These are phyloP conservation scores for Eutolmus rufibarbis DNA, from an alignment of 2,888 invertebrate genomes.

Conservation along the genomic window DNA sequence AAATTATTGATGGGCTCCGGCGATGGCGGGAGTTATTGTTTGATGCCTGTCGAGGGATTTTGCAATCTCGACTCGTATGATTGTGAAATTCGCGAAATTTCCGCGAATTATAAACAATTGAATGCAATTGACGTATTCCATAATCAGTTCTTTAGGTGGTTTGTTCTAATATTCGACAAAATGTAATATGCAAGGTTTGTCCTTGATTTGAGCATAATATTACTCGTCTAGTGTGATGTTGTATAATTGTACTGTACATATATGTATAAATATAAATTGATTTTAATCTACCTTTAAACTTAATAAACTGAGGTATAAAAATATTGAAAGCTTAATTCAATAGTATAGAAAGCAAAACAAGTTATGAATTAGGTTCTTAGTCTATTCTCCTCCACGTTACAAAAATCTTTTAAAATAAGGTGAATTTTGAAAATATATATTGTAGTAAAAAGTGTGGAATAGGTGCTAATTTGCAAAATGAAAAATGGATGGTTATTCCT, in stretches of 20 bases:
- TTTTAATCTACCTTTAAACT: no score
- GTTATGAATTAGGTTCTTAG: no score
- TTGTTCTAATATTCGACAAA: background rate
- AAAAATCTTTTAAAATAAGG: no score
- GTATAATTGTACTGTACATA: background rate
- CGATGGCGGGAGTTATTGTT: background rate
- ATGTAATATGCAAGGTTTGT: background rate
- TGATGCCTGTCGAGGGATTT: background rate
- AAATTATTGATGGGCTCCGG: slow-evolving; percentile 1
- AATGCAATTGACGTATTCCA: background rate
- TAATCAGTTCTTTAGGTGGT: background rate
- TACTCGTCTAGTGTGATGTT: background rate
- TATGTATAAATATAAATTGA: background rate
- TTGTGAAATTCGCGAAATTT: background rate
- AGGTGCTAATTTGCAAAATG: background rate
- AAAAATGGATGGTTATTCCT: background rate
- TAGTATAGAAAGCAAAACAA: no score
- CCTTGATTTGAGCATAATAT: background rate
- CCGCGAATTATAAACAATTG: background rate
- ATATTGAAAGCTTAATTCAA: no score
- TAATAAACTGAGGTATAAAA: no score
- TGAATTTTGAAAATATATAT: no score
- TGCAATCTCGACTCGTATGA: background rate
- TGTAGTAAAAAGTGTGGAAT: no score
- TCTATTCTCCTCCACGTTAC: no score